These are phyloP conservation scores for Cavia porcellus DNA, from an alignment of 2,113 vertebrate species.

Conservation along the genomic window DNA sequence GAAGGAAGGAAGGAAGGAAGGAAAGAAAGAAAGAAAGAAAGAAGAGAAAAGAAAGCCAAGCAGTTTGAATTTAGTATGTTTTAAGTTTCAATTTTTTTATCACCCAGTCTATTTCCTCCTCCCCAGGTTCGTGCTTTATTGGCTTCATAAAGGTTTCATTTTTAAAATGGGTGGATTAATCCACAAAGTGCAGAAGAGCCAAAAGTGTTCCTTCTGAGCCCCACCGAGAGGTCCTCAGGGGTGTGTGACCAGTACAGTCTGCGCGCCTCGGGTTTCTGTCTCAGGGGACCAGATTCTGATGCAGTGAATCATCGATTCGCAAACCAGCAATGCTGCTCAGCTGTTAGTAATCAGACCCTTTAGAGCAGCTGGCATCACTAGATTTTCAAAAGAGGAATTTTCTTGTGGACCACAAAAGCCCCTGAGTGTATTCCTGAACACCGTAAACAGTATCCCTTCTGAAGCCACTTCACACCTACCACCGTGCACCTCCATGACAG, in stretches of 20 bases:
- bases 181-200: neutral
- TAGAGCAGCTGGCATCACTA: neutral
- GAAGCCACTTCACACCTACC: conserved; percentile 16
- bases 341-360: conserved; percentile 50
- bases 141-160: neutral
- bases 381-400: conserved; percentile 42
- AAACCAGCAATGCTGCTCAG: neutral
- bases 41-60: neutral
- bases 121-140: neutral
- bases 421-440: neutral
- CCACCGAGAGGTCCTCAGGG: neutral
- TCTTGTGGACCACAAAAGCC: conserved; percentile 18
- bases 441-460: neutral
- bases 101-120: neutral
- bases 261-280: neutral
- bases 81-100: neutral
- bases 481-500: neutral
- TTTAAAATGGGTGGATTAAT: neutral
- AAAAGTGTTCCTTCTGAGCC: neutral
- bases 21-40: too few relatives aligned
- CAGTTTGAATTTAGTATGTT: neutral
- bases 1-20: too few relatives aligned
- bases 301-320: neutral
- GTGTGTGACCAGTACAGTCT: neutral
- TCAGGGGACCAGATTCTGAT: conserved; percentile 7